These are phyloP conservation scores for Pasiphila rectangulata DNA, from an alignment of 2,888 invertebrate genomes.

Conservation along the genomic window DNA sequence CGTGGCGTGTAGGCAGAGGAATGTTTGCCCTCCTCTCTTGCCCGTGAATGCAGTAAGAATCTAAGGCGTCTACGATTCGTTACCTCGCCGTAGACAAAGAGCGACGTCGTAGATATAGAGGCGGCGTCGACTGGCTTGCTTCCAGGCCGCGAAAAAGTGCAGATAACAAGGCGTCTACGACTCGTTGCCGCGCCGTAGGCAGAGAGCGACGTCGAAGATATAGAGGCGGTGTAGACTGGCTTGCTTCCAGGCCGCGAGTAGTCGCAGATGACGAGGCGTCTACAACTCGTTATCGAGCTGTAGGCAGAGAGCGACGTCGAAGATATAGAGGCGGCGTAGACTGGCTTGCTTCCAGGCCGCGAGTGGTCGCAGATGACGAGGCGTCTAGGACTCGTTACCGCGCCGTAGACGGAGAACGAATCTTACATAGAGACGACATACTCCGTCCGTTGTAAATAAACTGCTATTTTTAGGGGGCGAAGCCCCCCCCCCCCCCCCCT, in stretches of 20 bases:
- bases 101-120: no score
- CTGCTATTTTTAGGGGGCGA: no score
- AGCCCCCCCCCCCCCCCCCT: no score
- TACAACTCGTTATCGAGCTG: slow-evolving; percentile 56
- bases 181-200: no score
- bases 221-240: slow-evolving; percentile 21
- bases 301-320: background rate
- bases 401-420: slow-evolving; percentile 3
- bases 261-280: slow-evolving; percentile 57
- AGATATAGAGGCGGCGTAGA: background rate
- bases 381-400: slow-evolving; percentile 61
- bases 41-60: no score
- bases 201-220: no score
- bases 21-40: no score
- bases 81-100: no score
- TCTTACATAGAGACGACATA: background rate
- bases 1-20: no score
- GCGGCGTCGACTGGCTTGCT: slow-evolving; percentile 7
- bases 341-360: slow-evolving; percentile 18
- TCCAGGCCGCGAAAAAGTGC: slow-evolving; percentile 19
- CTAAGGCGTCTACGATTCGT: no score
- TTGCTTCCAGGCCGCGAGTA: slow-evolving; percentile 15
- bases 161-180: no score
- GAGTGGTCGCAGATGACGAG: slow-evolving; percentile 50
- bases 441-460: no score